Conservation (phyloP, 2,797 vertebrate genomes). For the Todus mexicanus region DNA sequence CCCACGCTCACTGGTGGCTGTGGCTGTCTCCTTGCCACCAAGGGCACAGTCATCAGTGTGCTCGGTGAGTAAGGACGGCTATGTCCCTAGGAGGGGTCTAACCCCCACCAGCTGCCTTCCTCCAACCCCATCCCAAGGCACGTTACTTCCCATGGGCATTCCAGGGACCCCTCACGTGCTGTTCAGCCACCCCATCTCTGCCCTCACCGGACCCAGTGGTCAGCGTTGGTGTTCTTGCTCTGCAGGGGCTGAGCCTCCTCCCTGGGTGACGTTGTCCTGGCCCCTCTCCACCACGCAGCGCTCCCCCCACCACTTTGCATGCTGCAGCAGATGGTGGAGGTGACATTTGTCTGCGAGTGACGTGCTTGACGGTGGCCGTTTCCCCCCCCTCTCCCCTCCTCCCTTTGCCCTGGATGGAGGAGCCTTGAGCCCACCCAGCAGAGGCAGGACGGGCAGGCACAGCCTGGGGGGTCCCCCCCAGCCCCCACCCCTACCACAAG, state of each 20-base stretch:
- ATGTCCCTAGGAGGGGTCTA: background rate
- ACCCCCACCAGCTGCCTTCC: background rate
- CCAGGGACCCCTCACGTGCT: background rate
- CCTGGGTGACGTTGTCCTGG: background rate
- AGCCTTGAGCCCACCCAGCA: background rate
- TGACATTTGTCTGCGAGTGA: constrained; percentile 32
- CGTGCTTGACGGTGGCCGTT: background rate
- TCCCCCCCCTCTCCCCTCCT: background rate
- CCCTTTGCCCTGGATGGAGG: background rate
- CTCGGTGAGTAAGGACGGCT: rapidly evolving
- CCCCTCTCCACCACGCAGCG: background rate
- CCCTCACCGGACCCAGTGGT: background rate
- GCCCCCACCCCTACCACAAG: rapidly evolving
- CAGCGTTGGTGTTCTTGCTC: rapidly evolving
- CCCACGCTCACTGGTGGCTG: background rate
- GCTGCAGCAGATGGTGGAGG: constrained; percentile 51
- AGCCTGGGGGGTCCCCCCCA: background rate
- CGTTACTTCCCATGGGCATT: background rate
- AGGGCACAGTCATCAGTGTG: background rate
- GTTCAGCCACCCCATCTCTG: background rate
- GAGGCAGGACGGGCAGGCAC: background rate
- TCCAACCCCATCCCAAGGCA: background rate
- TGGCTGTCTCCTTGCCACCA: background rate
- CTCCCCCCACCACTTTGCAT: rapidly evolving
- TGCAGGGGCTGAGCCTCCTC: background rate